Base-by-base conservation (phyloP, 35 echinoderm and acorn worm genomes). In the Antedon bifida region DNA sequence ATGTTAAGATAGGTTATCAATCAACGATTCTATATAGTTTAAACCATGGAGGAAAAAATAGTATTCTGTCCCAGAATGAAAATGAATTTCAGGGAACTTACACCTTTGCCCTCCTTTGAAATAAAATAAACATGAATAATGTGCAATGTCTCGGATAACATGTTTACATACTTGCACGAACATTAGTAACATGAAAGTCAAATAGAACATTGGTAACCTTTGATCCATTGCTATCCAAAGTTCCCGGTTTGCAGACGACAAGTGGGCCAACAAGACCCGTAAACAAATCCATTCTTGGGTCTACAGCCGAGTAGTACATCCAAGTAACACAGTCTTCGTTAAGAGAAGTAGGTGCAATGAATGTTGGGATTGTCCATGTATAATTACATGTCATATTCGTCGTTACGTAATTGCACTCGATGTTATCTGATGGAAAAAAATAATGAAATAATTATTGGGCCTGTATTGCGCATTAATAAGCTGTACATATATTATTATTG, bases 221-320 rank as follows among this genome's bases (percentile, higher is more conserved):
- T 26, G 23, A 19, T 44, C 51, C 51, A 64, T 11, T 64, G 51
- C 9, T 21, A 26, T 64, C 51, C 9, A 64, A 21, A 19, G 46
- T 83, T 13, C 90, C 93, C 3, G 29, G 11, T 86, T 88, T 91
- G 34, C 93, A 96, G 13, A 96, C 87, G 7, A 96, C 26, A 0
- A 96, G 78, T 38, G 93, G 93, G 11, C 93, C 93, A 46, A 96
- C 80, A 46, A 96, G 75, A 14, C 93, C 93, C 23, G 89, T 79
- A 78, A 84, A 89, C 0, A 86, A 17, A 38, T 96, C 93, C 29
- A 33, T 84, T 17, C 78, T 81, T 75, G 86, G 82, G 45, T 91
- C 87, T 0, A 85, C 93, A 3, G 84, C 39, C 0, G 93, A 96
- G 0, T 89, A 86, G 35, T 96, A 96, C 29, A 96, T 84, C 79